These are phyloP conservation scores for Brachypodius melanocephalos DNA, from an alignment of 2,113 vertebrate genomes.

Conservation along the genomic window DNA sequence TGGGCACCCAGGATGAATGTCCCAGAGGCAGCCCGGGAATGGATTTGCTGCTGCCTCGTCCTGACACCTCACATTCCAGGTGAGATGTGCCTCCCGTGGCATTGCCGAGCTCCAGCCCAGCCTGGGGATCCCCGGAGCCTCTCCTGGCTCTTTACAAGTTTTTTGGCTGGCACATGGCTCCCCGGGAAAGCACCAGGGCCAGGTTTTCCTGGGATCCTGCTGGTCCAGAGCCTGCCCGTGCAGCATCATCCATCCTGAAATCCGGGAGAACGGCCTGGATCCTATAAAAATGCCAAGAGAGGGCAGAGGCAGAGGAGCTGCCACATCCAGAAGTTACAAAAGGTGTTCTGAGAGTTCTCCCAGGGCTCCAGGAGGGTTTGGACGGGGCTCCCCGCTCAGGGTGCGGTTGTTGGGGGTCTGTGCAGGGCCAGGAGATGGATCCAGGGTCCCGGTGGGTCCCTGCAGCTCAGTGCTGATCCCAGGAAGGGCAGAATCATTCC, in stretches of 20 bases:
- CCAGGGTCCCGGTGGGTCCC: fast-evolving
- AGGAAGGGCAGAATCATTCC: not conserved
- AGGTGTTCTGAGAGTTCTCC: not conserved
- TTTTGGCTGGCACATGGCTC: not conserved
- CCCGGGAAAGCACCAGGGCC: fast-evolving
- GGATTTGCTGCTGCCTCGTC: slow-evolving; percentile 17
- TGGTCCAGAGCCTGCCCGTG: not conserved
- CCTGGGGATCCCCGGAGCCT: not conserved
- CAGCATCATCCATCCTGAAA: too few relatives aligned
- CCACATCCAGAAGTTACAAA: too few relatives aligned
- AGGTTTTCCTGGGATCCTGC: not conserved
- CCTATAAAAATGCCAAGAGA: fast-evolving
- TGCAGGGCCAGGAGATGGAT: not conserved
- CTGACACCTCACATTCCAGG: not conserved
- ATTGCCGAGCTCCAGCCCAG: too few relatives aligned
- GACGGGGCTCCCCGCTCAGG: not conserved
- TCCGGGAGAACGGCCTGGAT: fast-evolving
- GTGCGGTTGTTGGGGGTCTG: too few relatives aligned
- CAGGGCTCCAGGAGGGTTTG: not conserved
- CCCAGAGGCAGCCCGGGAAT: not conserved
- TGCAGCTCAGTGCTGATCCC: fast-evolving
- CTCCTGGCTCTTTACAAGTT: not conserved
- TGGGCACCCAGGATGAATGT: not conserved
- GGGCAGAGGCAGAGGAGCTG: not conserved
- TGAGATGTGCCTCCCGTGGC: slow-evolving; percentile 19